Evolutionary conservation across 2,888 invertebrate species (phyloP).

Genomic region (Bombylius major): DNA sequence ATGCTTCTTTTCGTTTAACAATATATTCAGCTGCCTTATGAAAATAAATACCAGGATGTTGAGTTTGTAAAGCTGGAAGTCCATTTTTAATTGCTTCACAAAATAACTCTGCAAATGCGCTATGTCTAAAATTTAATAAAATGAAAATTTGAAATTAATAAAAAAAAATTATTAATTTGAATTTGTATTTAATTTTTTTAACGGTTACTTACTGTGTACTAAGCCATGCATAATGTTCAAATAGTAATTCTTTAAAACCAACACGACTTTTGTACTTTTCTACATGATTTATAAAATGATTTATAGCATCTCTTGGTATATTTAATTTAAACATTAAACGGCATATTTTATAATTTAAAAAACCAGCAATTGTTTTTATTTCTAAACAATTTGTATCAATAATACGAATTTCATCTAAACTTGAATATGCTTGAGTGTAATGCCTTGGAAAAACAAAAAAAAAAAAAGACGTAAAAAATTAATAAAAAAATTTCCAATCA

Average conservation of each 20-base stretch:
- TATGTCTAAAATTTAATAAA: slow-evolving; percentile 37
- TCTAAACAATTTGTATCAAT: slow-evolving; percentile 87
- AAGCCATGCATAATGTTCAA: slow-evolving; percentile 95
- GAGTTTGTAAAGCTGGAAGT: slow-evolving; percentile 84
- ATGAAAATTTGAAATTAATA: neutral
- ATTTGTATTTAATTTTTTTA: neutral
- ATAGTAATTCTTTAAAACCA: slow-evolving; percentile 73
- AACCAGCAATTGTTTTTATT: slow-evolving; percentile 87
- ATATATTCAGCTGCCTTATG: slow-evolving; percentile 89
- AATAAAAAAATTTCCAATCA: neutral
- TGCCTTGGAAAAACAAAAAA: slow-evolving; percentile 41
- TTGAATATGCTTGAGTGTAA: slow-evolving; percentile 80
- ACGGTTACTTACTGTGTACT: slow-evolving; percentile 65
- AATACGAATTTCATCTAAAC: slow-evolving; percentile 74
- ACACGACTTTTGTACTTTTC: slow-evolving; percentile 72
- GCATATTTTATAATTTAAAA: slow-evolving; percentile 92
- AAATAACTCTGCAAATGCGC: slow-evolving; percentile 87
- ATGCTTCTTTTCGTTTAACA: slow-evolving; percentile 59
- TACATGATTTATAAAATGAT: slow-evolving; percentile 83
- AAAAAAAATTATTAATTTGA: no score
- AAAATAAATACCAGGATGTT: slow-evolving; percentile 95
- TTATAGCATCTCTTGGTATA: slow-evolving; percentile 85
- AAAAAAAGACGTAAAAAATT: no score
- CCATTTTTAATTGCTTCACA: slow-evolving; percentile 89
- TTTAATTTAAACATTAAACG: slow-evolving; percentile 78